Percentiles rank a stretch among this genome's conserved stretches.
phyloP scores from a whole-genome alignment of 2,113 vertebrate genomes.

The Shinisaurus crocodilurus region DNA sequence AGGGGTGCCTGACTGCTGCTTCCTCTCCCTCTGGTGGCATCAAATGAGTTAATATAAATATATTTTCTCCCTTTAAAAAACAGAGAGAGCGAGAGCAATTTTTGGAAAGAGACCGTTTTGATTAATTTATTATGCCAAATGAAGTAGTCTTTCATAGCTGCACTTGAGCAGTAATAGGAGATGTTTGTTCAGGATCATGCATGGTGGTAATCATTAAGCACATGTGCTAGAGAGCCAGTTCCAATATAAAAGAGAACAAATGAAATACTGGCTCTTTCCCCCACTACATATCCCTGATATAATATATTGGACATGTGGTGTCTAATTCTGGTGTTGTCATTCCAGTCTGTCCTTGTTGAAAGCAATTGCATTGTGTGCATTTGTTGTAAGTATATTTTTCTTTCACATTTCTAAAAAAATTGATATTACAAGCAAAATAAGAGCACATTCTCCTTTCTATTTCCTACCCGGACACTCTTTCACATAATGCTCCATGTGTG shows the following conservation, averaged over 20 bases:
- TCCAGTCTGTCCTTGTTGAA: neutral
- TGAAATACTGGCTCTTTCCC: neutral
- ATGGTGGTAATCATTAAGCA: neutral
- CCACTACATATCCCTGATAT: neutral
- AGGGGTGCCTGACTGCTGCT: too few relatives aligned
- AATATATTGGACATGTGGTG: neutral
- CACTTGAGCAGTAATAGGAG: neutral
- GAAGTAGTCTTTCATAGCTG: neutral
- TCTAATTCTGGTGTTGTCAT: neutral
- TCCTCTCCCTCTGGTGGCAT: too few relatives aligned
- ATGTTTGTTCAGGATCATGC: neutral
- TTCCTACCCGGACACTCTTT: neutral
- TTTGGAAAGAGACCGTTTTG: neutral
- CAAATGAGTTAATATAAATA: neutral
- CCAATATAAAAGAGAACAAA: neutral
- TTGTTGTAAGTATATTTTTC: slow-evolving; percentile 5
- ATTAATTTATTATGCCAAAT: neutral
- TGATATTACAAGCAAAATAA: rapidly evolving
- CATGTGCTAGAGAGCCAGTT: neutral
- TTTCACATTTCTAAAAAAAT: rapidly evolving
- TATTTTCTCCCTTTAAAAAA: neutral
- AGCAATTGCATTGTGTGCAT: neutral
- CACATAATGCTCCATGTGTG: neutral
- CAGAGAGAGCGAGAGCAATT: neutral
- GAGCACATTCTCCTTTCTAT: neutral